Percentiles rank a stretch among this genome's conserved stretches.
Conservation (phyloP, 35 echinoderm and acorn worm species). For the Patiria miniata region DNA sequence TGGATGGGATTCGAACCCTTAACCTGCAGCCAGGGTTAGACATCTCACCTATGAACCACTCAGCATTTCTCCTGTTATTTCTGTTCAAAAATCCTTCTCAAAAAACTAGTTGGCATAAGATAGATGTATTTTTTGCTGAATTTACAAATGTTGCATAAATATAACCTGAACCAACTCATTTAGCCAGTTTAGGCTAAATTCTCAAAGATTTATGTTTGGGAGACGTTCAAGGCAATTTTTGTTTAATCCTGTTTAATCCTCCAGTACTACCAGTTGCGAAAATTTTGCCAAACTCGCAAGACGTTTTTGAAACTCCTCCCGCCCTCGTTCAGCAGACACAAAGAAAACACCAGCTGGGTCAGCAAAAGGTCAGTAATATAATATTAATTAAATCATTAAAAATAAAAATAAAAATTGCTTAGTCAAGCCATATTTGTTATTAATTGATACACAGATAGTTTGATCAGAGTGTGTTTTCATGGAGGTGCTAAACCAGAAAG, state of each 20-base stretch:
- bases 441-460: background rate
- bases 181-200: no score
- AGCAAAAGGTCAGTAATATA: constrained; percentile 6
- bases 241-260: background rate
- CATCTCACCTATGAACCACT: no score
- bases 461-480: background rate
- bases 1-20: no score
- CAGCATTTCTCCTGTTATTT: no score
- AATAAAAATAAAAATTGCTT: background rate
- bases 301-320: constrained; percentile 1
- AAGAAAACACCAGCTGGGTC: constrained; percentile 26
- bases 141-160: no score
- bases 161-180: no score
- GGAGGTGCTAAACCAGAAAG: background rate
- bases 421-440: background rate
- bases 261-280: constrained; percentile 20
- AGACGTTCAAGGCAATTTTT: no score
- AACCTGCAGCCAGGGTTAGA: no score
- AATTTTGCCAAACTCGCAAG: background rate
- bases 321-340: constrained; percentile 9
- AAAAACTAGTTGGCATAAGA: no score
- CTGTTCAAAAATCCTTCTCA: no score
- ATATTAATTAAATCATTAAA: background rate
- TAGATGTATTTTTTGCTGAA: no score
- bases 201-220: no score